phyloP scores from a whole-genome alignment of 2,888 invertebrate species.

The Octodonta nipae region DNA sequence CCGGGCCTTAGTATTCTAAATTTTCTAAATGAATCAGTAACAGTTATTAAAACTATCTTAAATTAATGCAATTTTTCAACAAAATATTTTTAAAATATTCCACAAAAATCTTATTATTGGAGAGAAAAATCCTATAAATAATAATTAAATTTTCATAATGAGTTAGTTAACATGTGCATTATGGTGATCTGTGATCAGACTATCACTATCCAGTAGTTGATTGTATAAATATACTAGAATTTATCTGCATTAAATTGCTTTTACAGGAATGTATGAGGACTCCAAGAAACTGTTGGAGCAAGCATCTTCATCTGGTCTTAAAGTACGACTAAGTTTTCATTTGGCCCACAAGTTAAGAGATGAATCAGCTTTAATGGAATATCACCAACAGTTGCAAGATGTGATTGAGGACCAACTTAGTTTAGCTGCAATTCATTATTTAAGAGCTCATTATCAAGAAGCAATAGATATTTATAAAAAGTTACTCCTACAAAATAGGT shows the following conservation, averaged over 20 bases:
- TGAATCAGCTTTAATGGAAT: constrained; percentile 68
- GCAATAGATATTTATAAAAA: constrained; percentile 97
- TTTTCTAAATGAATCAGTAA: too few relatives aligned
- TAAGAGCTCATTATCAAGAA: constrained; percentile 93
- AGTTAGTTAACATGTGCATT: too few relatives aligned
- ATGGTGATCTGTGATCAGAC: not conserved
- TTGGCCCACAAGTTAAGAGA: constrained; percentile 85
- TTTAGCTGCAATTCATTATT: constrained; percentile 88
- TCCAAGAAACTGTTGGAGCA: constrained; percentile 49
- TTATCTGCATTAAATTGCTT: not conserved
- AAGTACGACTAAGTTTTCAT: constrained; percentile 76
- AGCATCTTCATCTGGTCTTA: constrained; percentile 48
- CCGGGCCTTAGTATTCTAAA: too few relatives aligned
- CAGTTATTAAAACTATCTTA: too few relatives aligned
- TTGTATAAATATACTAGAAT: not conserved
- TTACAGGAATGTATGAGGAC: constrained; percentile 58
- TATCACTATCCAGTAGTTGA: not conserved
- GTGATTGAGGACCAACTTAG: constrained; percentile 89
- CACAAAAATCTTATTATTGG: too few relatives aligned
- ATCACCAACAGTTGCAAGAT: constrained; percentile 74
- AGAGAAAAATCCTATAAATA: too few relatives aligned
- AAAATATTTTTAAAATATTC: too few relatives aligned
- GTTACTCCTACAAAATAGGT: constrained; percentile 83
- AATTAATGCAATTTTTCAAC: too few relatives aligned
- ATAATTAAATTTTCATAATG: too few relatives aligned